A percentile compares a stretch with the other conserved stretches of the same genome.
Evolutionary conservation across 2,113 vertebrate species (phyloP).

Genomic region (Neotragus moschatus): DNA sequence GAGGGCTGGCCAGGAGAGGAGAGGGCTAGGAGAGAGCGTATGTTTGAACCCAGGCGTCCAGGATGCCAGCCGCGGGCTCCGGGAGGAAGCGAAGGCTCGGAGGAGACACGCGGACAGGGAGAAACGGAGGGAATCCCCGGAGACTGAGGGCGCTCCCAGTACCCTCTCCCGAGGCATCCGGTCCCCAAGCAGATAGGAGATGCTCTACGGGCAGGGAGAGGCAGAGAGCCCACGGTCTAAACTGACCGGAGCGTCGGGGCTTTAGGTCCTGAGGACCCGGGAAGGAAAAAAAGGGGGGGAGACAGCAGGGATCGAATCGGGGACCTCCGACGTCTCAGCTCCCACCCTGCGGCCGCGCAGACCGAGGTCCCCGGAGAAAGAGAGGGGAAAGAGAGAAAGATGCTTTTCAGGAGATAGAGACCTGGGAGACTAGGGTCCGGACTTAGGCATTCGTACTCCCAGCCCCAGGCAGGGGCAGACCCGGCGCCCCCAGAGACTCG

Average conservation of each 20-base stretch:
- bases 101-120: neutral
- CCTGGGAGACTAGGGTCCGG: neutral
- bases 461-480: neutral
- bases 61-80: neutral
- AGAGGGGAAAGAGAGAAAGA: neutral
- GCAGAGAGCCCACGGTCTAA: neutral
- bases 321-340: neutral
- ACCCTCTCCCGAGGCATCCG: neutral
- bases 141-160: neutral
- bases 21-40: neutral
- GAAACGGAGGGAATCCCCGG: constrained; percentile 13
- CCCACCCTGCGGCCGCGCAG: neutral
- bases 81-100: neutral
- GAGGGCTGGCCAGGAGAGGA: neutral
- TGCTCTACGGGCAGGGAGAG: neutral
- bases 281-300: neutral
- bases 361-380: neutral
- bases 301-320: neutral
- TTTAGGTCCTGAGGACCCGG: neutral
- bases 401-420: neutral
- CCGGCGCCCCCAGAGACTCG: neutral
- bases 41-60: neutral
- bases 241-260: neutral
- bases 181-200: neutral
- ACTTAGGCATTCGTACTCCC: neutral